Base-by-base conservation (phyloP, 2,797 vertebrate species). In the Xenopus petersii region DNA sequence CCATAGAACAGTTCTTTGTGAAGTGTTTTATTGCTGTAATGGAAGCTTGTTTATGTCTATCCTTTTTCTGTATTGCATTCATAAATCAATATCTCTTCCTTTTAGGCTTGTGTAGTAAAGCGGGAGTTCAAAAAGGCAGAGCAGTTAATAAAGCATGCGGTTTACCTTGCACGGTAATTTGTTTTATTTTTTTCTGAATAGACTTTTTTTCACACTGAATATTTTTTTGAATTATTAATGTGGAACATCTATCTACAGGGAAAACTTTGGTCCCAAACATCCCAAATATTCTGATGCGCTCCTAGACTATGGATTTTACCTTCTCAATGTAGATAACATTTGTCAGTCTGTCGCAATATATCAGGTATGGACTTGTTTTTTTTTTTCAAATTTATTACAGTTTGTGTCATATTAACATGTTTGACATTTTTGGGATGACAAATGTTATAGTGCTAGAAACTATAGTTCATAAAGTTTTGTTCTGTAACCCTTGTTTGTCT, bases 111-210 rank as follows among this genome's bases (percentile, higher is more conserved):
- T 58, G 97, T 99, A 74, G 97, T 99, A 82, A 99, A 99, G 84
- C 92, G 98, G 71, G 98, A 99, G 85, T 99, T 99, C 88, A 94
- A 97, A 83, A 98, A 98, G 89, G 97, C 98, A n/a, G 98, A 99
- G 76, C 96, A 98, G 86, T 91, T 99, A 89, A 99, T 99, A 82
- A 99, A 99, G 87, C 98, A 98, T 1, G 98, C 97, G 0, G 97
- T 99, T 58, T 98, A 97, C 92, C 90, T 98, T 82, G 98, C 97
- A 77, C 91, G 96, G 98, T 99, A 88, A 89, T 91, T 71, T 55
- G 71, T 64, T 64, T 8, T 6, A n/a, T 64, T 12, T 9, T 6
- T 16, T 33, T 30, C 26, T 30, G 10, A 15, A 36, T 10, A 42
- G 30, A 10, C 33, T 6, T 75, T 30, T 67, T 1, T 71, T 16